These are phyloP conservation scores for Ischnura elegans DNA, from an alignment of 2,888 invertebrate species.

Conservation along the genomic window DNA sequence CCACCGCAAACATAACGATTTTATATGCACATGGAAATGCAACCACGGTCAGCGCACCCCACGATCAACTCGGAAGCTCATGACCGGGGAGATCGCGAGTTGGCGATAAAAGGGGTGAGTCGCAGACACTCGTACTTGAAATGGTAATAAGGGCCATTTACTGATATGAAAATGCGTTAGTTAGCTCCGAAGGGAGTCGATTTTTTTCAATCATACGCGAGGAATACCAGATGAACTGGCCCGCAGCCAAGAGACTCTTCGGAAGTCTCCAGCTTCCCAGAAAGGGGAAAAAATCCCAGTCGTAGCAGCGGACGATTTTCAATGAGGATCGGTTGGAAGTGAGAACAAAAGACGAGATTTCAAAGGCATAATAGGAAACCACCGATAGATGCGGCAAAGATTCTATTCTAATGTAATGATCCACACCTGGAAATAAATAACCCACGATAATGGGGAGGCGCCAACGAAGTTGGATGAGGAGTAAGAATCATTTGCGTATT, in stretches of 20 bases:
- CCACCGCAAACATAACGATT: neutral
- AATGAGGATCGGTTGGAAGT: neutral
- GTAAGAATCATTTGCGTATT: no score
- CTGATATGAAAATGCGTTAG: constrained; percentile 61
- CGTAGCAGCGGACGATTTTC: neutral
- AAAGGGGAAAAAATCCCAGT: constrained; percentile 1
- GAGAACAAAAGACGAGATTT: neutral
- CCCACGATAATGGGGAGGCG: no score
- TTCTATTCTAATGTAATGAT: no score
- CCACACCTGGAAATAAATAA: no score
- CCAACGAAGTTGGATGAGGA: no score
- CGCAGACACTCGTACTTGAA: constrained; percentile 34
- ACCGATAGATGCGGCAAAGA: neutral
- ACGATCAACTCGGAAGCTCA: neutral
- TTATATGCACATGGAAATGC: constrained; percentile 17
- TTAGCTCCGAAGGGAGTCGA: constrained; percentile 21
- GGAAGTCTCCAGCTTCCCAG: neutral
- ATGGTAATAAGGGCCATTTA: constrained; percentile 43
- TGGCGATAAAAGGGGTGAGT: neutral
- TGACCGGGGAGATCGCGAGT: neutral
- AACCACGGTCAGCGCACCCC: neutral
- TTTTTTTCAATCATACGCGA: neutral
- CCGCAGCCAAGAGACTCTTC: neutral
- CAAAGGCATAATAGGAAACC: neutral
- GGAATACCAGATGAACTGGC: constrained; percentile 50